These are phyloP conservation scores for Dermatemys mawii DNA, from an alignment of 2,113 vertebrate species.

Conservation along the genomic window DNA sequence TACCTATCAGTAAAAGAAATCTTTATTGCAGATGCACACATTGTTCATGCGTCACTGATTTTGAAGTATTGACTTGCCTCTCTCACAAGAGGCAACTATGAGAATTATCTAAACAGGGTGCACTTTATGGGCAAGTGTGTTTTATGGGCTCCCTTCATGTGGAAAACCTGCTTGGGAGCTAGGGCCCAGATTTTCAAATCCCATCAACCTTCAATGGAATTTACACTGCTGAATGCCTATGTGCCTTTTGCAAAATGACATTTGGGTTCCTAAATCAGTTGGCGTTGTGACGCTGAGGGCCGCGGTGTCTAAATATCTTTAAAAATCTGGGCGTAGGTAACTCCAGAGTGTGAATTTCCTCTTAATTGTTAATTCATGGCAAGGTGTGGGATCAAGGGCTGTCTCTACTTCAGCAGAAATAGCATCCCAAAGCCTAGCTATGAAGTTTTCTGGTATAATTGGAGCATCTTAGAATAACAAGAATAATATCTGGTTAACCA, in stretches of 20 bases:
- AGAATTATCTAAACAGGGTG: background rate
- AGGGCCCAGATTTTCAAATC: background rate
- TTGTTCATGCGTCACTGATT: background rate
- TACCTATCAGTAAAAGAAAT: no score
- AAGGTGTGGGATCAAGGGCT: background rate
- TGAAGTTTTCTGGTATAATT: background rate
- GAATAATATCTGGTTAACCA: background rate
- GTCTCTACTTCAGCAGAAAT: background rate
- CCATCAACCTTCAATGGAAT: no score
- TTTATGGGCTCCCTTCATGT: background rate
- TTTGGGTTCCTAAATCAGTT: no score
- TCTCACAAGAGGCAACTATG: background rate
- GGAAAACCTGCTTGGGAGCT: background rate
- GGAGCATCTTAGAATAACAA: background rate
- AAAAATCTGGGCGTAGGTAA: no score
- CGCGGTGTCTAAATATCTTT: no score
- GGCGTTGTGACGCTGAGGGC: no score
- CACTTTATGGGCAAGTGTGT: background rate
- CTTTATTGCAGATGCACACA: no score
- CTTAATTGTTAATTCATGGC: background rate
- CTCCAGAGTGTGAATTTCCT: background rate
- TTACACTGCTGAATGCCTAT: no score
- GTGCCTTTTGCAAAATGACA: no score
- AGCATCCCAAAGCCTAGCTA: background rate
- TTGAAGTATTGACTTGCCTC: background rate